Conservation (phyloP, 1,140 invertebrate species). For the Dendroctonus ponderosae region DNA sequence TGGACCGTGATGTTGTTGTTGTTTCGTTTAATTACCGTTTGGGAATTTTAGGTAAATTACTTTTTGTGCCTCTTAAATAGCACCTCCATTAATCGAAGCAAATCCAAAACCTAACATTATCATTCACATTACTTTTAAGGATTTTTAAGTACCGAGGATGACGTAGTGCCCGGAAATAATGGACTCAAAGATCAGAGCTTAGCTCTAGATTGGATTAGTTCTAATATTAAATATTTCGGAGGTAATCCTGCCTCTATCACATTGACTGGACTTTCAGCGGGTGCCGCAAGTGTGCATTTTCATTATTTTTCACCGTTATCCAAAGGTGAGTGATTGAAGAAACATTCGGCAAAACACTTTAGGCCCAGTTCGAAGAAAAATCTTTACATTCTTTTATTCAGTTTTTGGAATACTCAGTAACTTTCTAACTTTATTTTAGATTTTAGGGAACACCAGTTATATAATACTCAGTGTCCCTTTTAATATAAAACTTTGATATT, state of each 20-base stretch:
- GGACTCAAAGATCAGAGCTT: slow-evolving; percentile 63
- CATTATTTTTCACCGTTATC: slow-evolving; percentile 60
- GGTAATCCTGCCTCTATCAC: slow-evolving; percentile 56
- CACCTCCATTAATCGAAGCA: background rate
- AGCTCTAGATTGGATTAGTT: slow-evolving; percentile 61
- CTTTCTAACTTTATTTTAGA: too few relatives aligned
- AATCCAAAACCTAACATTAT: slow-evolving; percentile 3
- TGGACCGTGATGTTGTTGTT: slow-evolving; percentile 61
- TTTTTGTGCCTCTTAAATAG: background rate
- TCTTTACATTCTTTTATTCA: too few relatives aligned
- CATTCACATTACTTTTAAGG: slow-evolving; percentile 43
- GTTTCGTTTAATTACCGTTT: slow-evolving; percentile 67
- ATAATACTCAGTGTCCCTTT: too few relatives aligned
- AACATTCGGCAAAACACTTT: background rate
- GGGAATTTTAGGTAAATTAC: slow-evolving; percentile 56
- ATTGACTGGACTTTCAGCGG: slow-evolving; percentile 56
- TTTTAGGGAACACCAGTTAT: too few relatives aligned
- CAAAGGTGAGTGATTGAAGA: slow-evolving; percentile 45
- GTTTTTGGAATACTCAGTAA: too few relatives aligned
- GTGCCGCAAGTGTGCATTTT: slow-evolving; percentile 58
- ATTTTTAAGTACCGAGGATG: slow-evolving; percentile 59
- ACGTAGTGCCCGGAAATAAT: slow-evolving; percentile 58
- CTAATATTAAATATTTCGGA: slow-evolving; percentile 57
- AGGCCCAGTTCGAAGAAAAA: too few relatives aligned
- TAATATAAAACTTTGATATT: background rate